phyloP scores from a whole-genome alignment of 2,888 invertebrate genomes.

The Agonum fuliginosum region DNA sequence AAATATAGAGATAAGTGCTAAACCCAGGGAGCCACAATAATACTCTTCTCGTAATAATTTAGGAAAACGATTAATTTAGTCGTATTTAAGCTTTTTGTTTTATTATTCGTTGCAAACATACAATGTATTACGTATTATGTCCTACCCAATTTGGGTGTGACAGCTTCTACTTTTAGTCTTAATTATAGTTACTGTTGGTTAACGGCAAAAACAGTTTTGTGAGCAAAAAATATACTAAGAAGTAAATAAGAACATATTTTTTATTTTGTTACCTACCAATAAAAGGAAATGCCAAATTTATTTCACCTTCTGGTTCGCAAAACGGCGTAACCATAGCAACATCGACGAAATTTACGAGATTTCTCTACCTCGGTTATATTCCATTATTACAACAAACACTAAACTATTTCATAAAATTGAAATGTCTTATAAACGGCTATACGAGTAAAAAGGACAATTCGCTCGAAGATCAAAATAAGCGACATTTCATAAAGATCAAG shows the following conservation, averaged over 20 bases:
- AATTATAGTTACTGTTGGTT: no score
- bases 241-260: not conserved
- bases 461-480: slow-evolving; percentile 11
- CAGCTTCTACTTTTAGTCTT: no score
- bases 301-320: not conserved
- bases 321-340: slow-evolving; percentile 16
- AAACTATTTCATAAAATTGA: slow-evolving; percentile 30
- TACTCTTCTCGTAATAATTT: no score
- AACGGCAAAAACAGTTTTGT: no score
- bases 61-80: no score
- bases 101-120: no score
- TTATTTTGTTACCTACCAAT: not conserved
- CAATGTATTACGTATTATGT: no score
- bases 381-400: not conserved
- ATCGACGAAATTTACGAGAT: slow-evolving; percentile 15
- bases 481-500: not conserved
- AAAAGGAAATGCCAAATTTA: not conserved
- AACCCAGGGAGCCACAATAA: no score
- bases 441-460: not conserved
- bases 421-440: not conserved
- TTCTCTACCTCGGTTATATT: not conserved
- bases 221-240: no score
- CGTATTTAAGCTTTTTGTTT: no score
- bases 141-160: no score
- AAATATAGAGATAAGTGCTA: no score